phyloP scores from a whole-genome alignment of 1,140 invertebrate species.

The Cecropterus lyciades region DNA sequence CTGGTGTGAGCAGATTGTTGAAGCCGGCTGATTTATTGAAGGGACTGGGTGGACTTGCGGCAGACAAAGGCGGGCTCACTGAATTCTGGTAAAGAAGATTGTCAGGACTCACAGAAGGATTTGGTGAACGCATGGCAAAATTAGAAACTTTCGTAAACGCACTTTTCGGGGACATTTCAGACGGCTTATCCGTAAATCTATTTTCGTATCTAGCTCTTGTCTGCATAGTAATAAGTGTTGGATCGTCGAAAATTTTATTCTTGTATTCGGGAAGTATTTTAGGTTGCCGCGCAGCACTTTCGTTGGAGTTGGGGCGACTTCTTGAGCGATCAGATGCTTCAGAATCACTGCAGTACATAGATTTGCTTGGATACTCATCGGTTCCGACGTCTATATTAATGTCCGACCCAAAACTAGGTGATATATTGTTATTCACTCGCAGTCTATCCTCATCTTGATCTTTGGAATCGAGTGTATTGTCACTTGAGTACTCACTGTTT shows the following conservation, averaged over 20 bases:
- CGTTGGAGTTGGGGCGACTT: constrained; percentile 80
- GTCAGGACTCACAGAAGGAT: constrained; percentile 90
- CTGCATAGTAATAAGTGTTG: constrained; percentile 83
- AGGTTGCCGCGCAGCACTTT: constrained; percentile 75
- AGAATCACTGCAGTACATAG: constrained; percentile 80
- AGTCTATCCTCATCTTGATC: constrained; percentile 77
- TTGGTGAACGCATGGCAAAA: constrained; percentile 83
- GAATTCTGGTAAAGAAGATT: constrained; percentile 90
- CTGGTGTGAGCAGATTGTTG: constrained; percentile 73
- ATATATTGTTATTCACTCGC: constrained; percentile 78
- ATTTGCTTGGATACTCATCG: constrained; percentile 81
- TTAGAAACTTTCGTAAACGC: constrained; percentile 92
- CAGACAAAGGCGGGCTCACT: constrained; percentile 88
- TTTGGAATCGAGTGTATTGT: constrained; percentile 66
- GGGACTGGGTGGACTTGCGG: constrained; percentile 79
- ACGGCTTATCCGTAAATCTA: constrained; percentile 65
- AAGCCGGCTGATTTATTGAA: constrained; percentile 73
- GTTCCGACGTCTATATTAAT: constrained; percentile 84
- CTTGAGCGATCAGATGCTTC: constrained; percentile 80
- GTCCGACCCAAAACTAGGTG: constrained; percentile 77
- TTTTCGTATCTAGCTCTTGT: constrained; percentile 78
- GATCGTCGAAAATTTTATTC: constrained; percentile 86
- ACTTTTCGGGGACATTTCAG: constrained; percentile 85
- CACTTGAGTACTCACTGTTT: constrained; percentile 71
- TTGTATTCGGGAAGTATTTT: constrained; percentile 82